phyloP scores from a whole-genome alignment of 2,888 invertebrate species.

The Priocnemis perturbator region DNA sequence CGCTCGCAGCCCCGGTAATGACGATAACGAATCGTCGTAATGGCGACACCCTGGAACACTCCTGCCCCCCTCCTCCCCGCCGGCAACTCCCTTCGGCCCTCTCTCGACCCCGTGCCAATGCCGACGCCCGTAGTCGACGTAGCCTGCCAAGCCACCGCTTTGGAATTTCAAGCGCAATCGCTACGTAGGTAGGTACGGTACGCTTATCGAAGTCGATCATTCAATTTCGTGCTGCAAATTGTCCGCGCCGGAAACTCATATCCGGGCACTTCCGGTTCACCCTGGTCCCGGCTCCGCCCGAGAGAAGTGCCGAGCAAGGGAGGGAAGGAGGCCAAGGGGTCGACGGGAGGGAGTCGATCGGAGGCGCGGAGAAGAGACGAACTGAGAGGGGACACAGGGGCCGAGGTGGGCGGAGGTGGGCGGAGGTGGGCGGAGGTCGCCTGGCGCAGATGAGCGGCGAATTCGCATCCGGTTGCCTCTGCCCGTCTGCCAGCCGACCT shows the following conservation, averaged over 20 bases:
- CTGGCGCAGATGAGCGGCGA: conserved; percentile 69
- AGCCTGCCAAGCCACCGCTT: conserved; percentile 14
- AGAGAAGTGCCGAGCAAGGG: conserved; percentile 37
- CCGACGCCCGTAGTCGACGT: conserved; percentile 29
- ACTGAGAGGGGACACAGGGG: not conserved
- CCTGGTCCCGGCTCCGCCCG: conserved; percentile 53
- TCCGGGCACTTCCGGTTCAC: conserved; percentile 79
- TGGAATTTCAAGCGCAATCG: conserved; percentile 40
- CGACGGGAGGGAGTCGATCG: not conserved
- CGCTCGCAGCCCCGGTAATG: conserved; percentile 58
- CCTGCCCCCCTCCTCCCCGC: conserved; percentile 27
- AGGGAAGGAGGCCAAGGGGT: not conserved
- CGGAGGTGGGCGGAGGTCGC: conserved; percentile 25
- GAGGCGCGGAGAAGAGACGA: not conserved
- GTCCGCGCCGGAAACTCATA: conserved; percentile 92
- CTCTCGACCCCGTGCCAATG: not conserved
- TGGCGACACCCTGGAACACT: conserved; percentile 40
- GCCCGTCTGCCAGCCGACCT: conserved; percentile 23
- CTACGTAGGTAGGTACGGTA: conserved; percentile 44
- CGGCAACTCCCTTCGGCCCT: conserved; percentile 12
- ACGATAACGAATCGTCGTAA: conserved; percentile 63
- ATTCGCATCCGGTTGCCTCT: conserved; percentile 67
- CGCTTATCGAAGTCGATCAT: conserved; percentile 76
- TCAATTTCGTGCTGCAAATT: conserved; percentile 85
- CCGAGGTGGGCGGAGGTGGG: not conserved